Base-by-base conservation (phyloP, 2,113 vertebrate genomes). In the Nestor notabilis region DNA sequence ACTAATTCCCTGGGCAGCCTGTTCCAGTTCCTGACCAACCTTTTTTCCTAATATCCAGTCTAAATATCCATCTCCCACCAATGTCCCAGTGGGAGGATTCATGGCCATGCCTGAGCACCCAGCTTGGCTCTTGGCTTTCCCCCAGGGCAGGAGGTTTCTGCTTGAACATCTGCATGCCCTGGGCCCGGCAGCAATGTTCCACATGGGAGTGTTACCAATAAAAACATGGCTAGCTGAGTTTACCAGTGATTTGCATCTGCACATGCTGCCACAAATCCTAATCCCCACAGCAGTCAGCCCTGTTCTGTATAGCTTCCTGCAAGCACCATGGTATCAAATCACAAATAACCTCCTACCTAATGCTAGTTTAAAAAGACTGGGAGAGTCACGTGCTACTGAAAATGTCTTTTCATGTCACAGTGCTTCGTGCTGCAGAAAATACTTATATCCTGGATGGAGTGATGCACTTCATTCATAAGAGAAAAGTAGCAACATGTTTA, bases 131-230 rank as follows among this genome's bases (percentile, higher is more conserved):
- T 16, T 4, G 8, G 33, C 66, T 3, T 74, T 23, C 17, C 41
- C 8, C 7, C 1, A 8, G 47, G 52, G 14, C 4, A 49, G 31
- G 43, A n/a, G 44, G 58, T 24, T 64, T 65, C 56, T 41, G 28
- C 63, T 10, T 2, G n/a, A 39, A 9, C 9, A 1, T 1, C 28
- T 8, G 0, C 37, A 4, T 1, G 4, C 29, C 35, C 58, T 4
- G 37, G 44, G 17, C 29, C 25, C 23, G 1, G 50, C 35, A 20
- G 44, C 13, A 5, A 9, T 1, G 13, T 46, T 70, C 29, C 65
- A 1, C 0, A 1, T 6, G 41, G 60, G 49, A 70, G 15, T 9
- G 0, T 1, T 39, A 2, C 7, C 37, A 10, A 10, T 6, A 10
- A 5, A 47, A 14, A 4, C 25, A 8, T 0, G 1, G 9, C 28